phyloP scores from a whole-genome alignment of 2,113 vertebrate species.

The Gallinago jamesoni region DNA sequence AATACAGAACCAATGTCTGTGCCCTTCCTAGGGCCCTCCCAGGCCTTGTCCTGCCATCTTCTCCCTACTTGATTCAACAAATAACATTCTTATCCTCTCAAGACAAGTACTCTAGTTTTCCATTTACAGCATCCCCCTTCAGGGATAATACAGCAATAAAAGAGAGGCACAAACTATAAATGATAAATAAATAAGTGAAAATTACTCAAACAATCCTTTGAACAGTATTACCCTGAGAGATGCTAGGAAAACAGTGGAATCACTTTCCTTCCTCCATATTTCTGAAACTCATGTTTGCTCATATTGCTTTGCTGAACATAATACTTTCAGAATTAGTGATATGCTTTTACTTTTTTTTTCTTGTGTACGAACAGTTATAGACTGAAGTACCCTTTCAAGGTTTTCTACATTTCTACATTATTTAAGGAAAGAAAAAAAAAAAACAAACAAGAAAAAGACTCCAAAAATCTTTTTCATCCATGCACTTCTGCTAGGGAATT shows the following conservation, averaged over 20 bases:
- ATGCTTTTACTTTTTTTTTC: not conserved
- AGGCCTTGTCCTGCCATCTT: not conserved
- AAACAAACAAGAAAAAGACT: not conserved
- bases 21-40: not conserved
- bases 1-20: not conserved
- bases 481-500: not conserved
- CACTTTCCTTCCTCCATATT: not conserved
- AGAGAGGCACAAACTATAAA: not conserved
- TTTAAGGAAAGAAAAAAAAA: not conserved
- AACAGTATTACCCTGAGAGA: not conserved
- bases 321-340: not conserved
- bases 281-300: not conserved
- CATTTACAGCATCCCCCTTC: not conserved
- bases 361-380: not conserved
- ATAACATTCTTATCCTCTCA: not conserved
- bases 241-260: not conserved
- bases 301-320: not conserved
- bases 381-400: not conserved
- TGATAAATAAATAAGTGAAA: not conserved
- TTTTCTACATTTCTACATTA: not conserved
- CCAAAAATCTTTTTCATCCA: not conserved
- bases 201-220: not conserved
- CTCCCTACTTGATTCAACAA: not conserved
- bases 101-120: not conserved
- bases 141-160: not conserved